Conservation (phyloP, 1,140 invertebrate genomes). For the Heliconius nattereri region DNA sequence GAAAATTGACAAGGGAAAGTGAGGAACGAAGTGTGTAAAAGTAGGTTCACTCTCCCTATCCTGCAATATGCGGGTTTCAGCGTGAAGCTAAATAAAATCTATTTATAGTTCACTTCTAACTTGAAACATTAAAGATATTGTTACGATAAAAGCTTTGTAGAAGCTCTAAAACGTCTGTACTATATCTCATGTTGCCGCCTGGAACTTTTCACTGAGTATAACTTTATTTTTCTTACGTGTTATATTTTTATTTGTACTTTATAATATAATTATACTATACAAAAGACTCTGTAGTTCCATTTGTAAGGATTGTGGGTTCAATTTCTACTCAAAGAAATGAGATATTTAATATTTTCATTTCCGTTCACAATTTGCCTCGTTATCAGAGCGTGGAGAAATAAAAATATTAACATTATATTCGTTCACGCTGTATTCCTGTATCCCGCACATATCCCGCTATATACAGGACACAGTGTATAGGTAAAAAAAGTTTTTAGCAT, state of each 20-base stretch:
- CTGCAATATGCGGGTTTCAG: too few relatives aligned
- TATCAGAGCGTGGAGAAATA: background rate
- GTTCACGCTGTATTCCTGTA: too few relatives aligned
- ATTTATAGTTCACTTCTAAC: background rate
- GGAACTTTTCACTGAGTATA: background rate
- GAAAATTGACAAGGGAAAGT: too few relatives aligned
- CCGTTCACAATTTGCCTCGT: background rate
- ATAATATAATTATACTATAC: background rate
- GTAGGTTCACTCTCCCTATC: too few relatives aligned
- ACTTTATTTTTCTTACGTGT: background rate
- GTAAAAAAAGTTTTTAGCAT: too few relatives aligned
- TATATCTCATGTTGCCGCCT: constrained; percentile 13
- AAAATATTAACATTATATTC: too few relatives aligned
- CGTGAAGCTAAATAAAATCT: background rate
- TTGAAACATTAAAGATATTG: constrained; percentile 6
- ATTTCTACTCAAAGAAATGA: too few relatives aligned
- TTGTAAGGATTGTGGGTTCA: background rate
- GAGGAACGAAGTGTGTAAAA: too few relatives aligned
- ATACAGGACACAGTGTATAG: too few relatives aligned
- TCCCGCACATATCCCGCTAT: too few relatives aligned
- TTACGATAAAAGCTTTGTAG: constrained; percentile 11
- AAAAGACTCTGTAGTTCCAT: too few relatives aligned
- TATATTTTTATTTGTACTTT: background rate
- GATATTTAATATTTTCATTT: too few relatives aligned
- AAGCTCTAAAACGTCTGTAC: constrained; percentile 14